Evolutionary conservation across 1,140 invertebrate species (phyloP).

Genomic region (Psilanteris sp.): DNA sequence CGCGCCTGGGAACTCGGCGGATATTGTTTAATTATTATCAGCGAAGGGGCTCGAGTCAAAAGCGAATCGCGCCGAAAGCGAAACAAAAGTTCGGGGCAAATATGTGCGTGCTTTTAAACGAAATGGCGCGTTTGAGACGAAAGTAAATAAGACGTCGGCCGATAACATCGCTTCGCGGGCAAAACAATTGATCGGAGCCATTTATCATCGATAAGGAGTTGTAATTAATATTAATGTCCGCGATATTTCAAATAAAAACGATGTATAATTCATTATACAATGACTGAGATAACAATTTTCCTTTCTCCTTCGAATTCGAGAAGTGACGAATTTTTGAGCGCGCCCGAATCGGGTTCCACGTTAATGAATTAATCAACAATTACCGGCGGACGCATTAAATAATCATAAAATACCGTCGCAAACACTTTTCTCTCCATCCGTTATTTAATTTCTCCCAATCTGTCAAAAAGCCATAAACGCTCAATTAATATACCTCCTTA

Average conservation of each 20-base stretch:
- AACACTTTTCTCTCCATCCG: constrained; percentile 13
- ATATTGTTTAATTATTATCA: too few relatives aligned
- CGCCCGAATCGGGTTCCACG: too few relatives aligned
- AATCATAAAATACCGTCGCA: background rate
- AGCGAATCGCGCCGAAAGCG: too few relatives aligned
- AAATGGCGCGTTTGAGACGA: too few relatives aligned
- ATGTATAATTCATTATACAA: constrained; percentile 3
- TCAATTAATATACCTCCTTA: constrained; percentile 38
- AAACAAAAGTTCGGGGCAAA: too few relatives aligned
- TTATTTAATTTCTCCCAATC: constrained; percentile 10
- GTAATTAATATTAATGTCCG: constrained; percentile 9
- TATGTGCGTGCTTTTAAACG: too few relatives aligned
- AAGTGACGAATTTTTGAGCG: too few relatives aligned
- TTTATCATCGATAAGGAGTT: background rate
- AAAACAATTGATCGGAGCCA: constrained; percentile 1
- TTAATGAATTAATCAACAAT: too few relatives aligned
- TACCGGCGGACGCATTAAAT: constrained; percentile 1
- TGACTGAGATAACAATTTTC: too few relatives aligned
- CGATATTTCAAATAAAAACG: constrained; percentile 1
- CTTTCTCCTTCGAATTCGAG: too few relatives aligned
- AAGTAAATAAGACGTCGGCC: constrained; percentile 9
- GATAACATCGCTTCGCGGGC: background rate
- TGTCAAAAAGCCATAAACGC: constrained; percentile 24
- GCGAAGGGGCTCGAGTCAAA: too few relatives aligned
- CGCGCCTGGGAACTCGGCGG: too few relatives aligned